Conservation (phyloP, 2,797 vertebrate species). For the Siniperca scherzeri region DNA sequence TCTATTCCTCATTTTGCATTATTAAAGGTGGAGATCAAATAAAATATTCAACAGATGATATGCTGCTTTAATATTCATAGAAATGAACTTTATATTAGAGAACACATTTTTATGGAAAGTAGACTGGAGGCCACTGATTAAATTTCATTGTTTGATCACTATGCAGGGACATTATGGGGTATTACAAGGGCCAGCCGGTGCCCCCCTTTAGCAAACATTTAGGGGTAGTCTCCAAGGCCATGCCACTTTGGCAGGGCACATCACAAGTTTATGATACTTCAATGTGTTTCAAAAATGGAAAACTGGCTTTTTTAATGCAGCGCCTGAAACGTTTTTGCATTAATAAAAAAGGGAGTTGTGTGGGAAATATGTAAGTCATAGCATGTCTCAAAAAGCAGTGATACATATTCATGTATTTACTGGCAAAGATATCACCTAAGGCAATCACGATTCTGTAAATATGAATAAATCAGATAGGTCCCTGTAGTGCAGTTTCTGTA, state of each 20-base stretch:
- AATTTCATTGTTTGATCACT: slow-evolving; percentile 88
- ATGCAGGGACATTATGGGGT: slow-evolving; percentile 78
- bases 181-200: slow-evolving; percentile 63
- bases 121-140: slow-evolving; percentile 85
- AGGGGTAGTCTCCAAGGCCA: slow-evolving; percentile 55
- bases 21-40: slow-evolving; percentile 87
- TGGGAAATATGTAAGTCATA: slow-evolving; percentile 57
- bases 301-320: slow-evolving; percentile 31
- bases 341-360: slow-evolving; percentile 38
- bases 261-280: slow-evolving; percentile 55
- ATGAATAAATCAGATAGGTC: slow-evolving; percentile 81
- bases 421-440: slow-evolving; percentile 73
- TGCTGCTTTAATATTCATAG: slow-evolving; percentile 89
- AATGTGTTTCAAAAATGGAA: slow-evolving; percentile 43
- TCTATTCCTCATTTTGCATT: slow-evolving; percentile 85
- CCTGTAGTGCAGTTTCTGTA: slow-evolving; percentile 66
- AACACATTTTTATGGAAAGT: slow-evolving; percentile 85
- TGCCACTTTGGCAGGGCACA: slow-evolving; percentile 41
- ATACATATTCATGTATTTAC: slow-evolving; percentile 83
- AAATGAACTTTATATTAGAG: slow-evolving; percentile 89
- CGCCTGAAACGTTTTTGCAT: slow-evolving; percentile 43
- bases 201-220: slow-evolving; percentile 78
- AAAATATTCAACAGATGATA: slow-evolving; percentile 88
- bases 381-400: slow-evolving; percentile 53
- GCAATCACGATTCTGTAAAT: slow-evolving; percentile 77